phyloP scores from a whole-genome alignment of 2,113 vertebrate species.

The Chrysemys picta region DNA sequence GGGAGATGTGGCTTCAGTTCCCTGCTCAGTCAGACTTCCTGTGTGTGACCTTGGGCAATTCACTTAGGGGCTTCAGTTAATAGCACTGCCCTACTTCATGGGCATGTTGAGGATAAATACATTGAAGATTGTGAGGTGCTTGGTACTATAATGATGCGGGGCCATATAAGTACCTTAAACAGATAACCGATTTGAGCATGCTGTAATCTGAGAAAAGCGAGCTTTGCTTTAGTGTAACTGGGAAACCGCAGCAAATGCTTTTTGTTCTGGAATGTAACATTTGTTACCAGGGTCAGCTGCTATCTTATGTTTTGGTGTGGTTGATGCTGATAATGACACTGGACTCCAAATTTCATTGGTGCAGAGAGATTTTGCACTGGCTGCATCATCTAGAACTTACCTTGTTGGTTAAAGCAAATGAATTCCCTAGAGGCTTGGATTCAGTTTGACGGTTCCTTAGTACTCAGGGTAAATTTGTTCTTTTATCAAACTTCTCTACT shows the following conservation, averaged over 20 bases:
- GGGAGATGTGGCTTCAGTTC: too few species aligned
- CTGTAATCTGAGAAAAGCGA: neutral
- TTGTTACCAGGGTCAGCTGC: neutral
- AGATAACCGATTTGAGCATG: neutral
- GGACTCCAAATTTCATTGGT: neutral
- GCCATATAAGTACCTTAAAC: neutral
- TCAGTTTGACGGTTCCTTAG: neutral
- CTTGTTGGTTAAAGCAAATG: neutral
- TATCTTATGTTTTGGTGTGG: neutral
- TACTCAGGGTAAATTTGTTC: neutral
- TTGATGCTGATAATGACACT: accelerated
- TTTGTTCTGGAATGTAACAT: neutral
- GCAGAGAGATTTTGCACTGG: neutral
- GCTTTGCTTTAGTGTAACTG: neutral
- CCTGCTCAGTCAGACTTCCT: too few species aligned
- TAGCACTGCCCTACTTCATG: too few species aligned
- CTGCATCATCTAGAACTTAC: neutral
- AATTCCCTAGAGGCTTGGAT: neutral
- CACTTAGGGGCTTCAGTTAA: too few species aligned
- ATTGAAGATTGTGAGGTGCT: neutral
- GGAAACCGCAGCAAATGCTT: neutral
- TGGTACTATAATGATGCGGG: neutral
- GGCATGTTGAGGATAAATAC: neutral
- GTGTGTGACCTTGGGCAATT: too few species aligned
- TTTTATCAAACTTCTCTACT: too few species aligned